phyloP scores from a whole-genome alignment of 2,888 invertebrate species.

The Crematogaster levior region DNA sequence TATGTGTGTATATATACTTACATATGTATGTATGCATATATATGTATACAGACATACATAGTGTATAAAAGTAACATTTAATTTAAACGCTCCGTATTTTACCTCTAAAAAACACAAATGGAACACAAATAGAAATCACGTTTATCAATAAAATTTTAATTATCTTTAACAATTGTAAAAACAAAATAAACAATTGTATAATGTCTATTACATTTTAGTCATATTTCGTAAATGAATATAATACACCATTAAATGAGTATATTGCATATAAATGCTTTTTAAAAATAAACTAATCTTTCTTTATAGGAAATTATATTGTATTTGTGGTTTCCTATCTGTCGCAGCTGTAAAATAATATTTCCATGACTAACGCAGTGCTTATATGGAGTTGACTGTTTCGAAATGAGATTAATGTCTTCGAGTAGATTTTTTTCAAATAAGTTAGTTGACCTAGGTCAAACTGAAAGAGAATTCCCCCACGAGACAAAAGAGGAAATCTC shows the following conservation, averaged over 20 bases:
- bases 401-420: conserved; percentile 14
- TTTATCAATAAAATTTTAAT: background rate
- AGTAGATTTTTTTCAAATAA: background rate
- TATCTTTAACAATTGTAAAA: background rate
- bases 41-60: background rate
- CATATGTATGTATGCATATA: background rate
- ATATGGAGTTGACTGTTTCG: background rate
- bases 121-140: too few relatives aligned
- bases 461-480: conserved; percentile 28
- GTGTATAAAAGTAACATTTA: background rate
- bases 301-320: background rate
- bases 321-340: background rate
- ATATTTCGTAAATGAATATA: background rate
- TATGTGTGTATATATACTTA: too few relatives aligned
- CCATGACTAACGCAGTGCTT: background rate
- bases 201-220: background rate
- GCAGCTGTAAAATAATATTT: background rate
- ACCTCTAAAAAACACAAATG: background rate
- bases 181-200: background rate
- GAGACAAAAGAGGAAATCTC: conserved; percentile 36
- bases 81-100: background rate
- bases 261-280: background rate
- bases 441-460: conserved; percentile 67
- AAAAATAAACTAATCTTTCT: background rate
- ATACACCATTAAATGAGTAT: background rate